Evolutionary conservation across 2,888 invertebrate species (phyloP), one percentile per base, ranked within the genome.

Genomic region (Anorthoa munda): DNA sequence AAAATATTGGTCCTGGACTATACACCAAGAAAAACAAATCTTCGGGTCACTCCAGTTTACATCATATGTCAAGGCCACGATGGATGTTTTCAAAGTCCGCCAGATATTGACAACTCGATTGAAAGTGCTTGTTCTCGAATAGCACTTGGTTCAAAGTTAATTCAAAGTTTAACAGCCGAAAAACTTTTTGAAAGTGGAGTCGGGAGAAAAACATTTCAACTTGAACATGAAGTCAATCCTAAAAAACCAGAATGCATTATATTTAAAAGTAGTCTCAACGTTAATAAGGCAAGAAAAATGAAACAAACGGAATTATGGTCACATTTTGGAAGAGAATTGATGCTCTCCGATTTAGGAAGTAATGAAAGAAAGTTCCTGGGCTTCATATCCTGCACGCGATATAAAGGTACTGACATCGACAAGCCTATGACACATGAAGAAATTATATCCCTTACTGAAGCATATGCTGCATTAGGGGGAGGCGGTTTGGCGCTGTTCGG

Each of bases 401-500:
- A 98, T 92, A 96, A 97, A 87, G 98, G 98, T 9, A 96, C 95
- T 45, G 97, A 96, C 86, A 95, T 97, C 4, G 97, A 97, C 65
- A 97, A 97, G 81, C 97, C 97, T 60, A 97, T 97, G 91, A 97
- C 97, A 0, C 98, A 98, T 90, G 97, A 97, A 66, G 98, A 97
- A 90, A 97, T 97, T 48, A 95, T 97, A 86, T 96, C 97, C 2
- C 95, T 98, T 81, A 97, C 98, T 12, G 97, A 98, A 90, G 98
- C 98, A 0, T 98, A 99, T 92, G 98, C 98, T n/a, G 99, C 99
- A 0, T 95, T 99, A 74, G 99, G 99, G 55, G 98, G 98, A 21
- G 99, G 99, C 45, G 99, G 99, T 0, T 95, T 99, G 76, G 99
- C 99, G 12, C 94, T 99, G 18, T 98, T 99, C 91, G 99, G 99